These are phyloP conservation scores for Steinernema hermaphroditum DNA, from an alignment of 2,888 invertebrate species.

Conservation along the genomic window DNA sequence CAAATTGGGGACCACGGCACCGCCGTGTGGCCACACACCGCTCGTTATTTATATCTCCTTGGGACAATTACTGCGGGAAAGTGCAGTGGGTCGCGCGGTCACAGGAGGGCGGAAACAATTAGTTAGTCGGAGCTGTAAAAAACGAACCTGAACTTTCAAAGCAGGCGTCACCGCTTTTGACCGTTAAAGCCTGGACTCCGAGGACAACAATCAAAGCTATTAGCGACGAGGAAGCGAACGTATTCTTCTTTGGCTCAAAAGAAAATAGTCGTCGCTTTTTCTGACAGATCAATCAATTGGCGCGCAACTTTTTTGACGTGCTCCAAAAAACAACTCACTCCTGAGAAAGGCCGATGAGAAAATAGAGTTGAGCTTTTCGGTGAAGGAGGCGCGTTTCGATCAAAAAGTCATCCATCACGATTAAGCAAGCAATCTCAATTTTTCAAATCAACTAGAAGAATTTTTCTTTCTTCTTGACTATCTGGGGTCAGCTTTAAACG, in stretches of 20 bases:
- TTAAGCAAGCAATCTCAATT: background rate
- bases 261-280: background rate
- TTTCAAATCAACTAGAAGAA: no score
- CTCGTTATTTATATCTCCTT: background rate
- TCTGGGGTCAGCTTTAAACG: no score
- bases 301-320: slow-evolving; percentile 13
- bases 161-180: background rate
- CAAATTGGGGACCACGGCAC: no score
- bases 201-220: background rate
- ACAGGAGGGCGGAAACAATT: background rate
- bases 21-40: background rate
- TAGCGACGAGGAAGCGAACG: background rate
- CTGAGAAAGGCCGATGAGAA: background rate
- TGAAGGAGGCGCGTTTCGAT: slow-evolving; percentile 15
- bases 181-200: background rate
- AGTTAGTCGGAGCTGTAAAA: background rate
- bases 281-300: slow-evolving; percentile 26
- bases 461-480: no score
- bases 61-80: background rate
- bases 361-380: slow-evolving; percentile 1
- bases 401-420: slow-evolving; percentile 24
- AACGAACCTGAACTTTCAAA: background rate
- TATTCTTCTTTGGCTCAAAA: background rate
- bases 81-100: background rate
- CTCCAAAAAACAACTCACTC: slow-evolving; percentile 16